Percentiles rank a stretch among this genome's conserved stretches.
Evolutionary conservation across 2,113 vertebrate genomes (phyloP).

Genomic region (Podiceps cristatus): DNA sequence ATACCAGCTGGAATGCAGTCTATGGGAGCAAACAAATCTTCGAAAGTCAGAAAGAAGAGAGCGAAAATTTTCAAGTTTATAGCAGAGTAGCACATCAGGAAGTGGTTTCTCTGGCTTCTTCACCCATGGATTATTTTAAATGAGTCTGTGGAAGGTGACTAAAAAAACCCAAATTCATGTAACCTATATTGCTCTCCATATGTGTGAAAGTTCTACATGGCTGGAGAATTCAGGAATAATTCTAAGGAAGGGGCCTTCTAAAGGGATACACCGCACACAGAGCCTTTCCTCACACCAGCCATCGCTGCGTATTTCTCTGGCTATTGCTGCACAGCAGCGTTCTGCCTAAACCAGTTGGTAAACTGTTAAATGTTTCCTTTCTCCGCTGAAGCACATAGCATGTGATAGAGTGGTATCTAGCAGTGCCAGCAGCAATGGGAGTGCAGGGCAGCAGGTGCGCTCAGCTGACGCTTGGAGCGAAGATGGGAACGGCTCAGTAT

Average conservation of each 20-base stretch:
- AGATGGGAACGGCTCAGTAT: background rate
- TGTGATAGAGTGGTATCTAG: background rate
- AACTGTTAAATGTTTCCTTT: background rate
- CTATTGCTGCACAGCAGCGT: background rate
- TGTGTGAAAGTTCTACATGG: background rate
- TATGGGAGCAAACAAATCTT: background rate
- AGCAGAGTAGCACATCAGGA: background rate
- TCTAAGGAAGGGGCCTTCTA: background rate
- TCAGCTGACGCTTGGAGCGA: background rate
- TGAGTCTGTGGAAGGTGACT: background rate
- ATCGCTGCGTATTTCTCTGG: accelerated
- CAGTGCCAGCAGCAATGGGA: background rate
- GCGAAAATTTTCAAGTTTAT: background rate
- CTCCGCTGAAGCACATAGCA: background rate
- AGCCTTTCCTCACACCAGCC: background rate
- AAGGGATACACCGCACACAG: accelerated
- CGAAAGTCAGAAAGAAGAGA: background rate
- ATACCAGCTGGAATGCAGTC: background rate
- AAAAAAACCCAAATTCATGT: background rate
- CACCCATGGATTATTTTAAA: background rate
- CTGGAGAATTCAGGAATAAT: background rate
- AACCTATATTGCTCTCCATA: background rate
- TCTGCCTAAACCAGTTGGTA: background rate
- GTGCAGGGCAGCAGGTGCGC: background rate
- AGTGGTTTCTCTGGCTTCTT: background rate